Conservation (phyloP, 2,797 vertebrate species). For the Morus bassanus region DNA sequence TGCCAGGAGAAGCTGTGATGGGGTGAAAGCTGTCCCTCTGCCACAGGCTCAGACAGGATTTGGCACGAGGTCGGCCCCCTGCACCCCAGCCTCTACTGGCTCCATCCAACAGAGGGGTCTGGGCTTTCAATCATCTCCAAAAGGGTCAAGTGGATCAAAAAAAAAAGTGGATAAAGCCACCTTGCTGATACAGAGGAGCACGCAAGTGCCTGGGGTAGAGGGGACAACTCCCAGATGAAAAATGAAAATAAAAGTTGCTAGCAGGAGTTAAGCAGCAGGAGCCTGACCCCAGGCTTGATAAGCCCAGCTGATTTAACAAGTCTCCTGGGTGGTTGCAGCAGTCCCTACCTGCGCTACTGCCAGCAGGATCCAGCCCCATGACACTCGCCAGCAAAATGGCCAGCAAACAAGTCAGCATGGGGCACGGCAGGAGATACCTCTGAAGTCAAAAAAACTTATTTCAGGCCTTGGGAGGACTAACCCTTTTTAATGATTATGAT, state of each 20-base stretch:
- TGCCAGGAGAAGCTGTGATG: background rate
- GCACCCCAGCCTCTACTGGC: background rate
- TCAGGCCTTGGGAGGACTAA: background rate
- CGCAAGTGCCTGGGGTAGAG: background rate
- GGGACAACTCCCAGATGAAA: background rate
- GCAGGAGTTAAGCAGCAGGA: background rate
- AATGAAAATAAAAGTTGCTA: background rate
- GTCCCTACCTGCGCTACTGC: background rate
- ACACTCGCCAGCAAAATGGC: fast-evolving
- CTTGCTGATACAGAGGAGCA: fast-evolving
- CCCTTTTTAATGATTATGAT: background rate
- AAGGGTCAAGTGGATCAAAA: background rate
- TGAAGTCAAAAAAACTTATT: background rate
- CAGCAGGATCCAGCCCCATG: fast-evolving
- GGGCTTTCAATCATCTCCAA: background rate
- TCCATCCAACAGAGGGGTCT: background rate
- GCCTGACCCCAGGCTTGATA: background rate
- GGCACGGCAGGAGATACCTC: fast-evolving
- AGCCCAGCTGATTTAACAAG: background rate
- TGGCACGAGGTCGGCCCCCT: fast-evolving
- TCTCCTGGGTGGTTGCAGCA: fast-evolving
- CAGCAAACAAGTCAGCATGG: background rate
- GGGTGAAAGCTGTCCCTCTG: background rate
- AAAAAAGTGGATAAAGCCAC: background rate
- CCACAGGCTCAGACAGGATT: fast-evolving